Evolutionary conservation across 1,140 invertebrate species (phyloP), one percentile per base, ranked within the genome.

Genomic region (Bombus ignitus): DNA sequence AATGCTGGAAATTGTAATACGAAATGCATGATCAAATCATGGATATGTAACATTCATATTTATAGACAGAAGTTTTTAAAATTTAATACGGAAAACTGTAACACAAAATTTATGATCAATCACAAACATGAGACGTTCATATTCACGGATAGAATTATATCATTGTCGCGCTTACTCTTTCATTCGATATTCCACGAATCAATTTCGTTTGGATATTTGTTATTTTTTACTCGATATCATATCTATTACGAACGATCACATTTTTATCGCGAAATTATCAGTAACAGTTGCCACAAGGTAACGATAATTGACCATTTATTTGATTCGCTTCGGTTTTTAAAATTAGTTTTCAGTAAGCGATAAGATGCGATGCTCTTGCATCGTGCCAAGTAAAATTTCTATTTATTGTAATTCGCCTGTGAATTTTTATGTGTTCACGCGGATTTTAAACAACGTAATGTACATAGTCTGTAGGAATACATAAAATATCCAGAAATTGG

Each of bases 211-310:
- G 8, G 25, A 71, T n/a, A 32, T 25, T 22, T 3, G 32, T 22
- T 81, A 12, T 66, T 80, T n/a, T 37, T 72, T 42, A 1, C 0
- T 37, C 15, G 70, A 68, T 81, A 81, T 53, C 57, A n/a, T 85
- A 85, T 81, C 78, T 44, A 28, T 25, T 13, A 42, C 18, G 18
- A 2, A 9, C 44, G 37, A 57, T 35, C 32, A 35, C 35, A 10
- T 28, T 84, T 2, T 85, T 80, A 85, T 85, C 84, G 12, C 2
- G 0, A 1, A 10, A 81, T 85, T 85, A 85, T 85, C 84, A 72
- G 53, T 44, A 44, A 22, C 35, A 1, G 65, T n/a, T 35, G 13
- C 2, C 28, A 84, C 12, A 42, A 70, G 18, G 12, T 28, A 39
- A 39, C 13, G 74, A 84, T 75, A 74, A 57, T 66, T 47, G 6